phyloP scores from a whole-genome alignment of 2,797 vertebrate species.

The Podarcis lilfordi region DNA sequence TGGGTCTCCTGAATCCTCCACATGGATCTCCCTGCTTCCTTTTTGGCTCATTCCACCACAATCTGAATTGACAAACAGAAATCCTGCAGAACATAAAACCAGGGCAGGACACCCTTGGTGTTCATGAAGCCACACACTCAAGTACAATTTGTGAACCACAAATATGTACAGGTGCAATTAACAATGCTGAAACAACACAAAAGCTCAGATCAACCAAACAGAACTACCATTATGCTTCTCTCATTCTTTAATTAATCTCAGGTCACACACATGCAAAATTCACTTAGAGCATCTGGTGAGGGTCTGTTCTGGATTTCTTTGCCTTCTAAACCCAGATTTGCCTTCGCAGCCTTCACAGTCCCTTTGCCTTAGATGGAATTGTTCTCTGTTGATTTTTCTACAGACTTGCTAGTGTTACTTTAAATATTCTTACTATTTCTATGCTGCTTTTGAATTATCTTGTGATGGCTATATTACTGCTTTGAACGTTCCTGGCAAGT shows the following conservation, averaged over 20 bases:
- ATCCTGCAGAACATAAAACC: slow-evolving; percentile 4
- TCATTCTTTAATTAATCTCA: not conserved
- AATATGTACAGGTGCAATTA: not conserved
- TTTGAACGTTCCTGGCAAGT: not conserved
- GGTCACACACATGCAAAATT: not conserved
- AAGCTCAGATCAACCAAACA: no score
- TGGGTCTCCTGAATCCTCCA: not conserved
- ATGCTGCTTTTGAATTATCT: not conserved
- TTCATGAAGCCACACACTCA: not conserved
- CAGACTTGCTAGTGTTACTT: not conserved
- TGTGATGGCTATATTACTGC: no score
- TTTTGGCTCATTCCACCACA: not conserved
- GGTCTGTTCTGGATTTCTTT: not conserved
- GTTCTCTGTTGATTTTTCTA: not conserved
- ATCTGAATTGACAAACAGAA: not conserved
- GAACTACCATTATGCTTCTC: not conserved
- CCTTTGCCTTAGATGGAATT: not conserved
- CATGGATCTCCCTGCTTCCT: not conserved
- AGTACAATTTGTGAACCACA: not conserved
- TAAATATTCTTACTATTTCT: not conserved
- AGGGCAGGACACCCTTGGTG: not conserved
- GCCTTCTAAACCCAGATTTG: not conserved
- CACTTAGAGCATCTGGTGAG: not conserved
- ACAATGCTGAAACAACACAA: not conserved
- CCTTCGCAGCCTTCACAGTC: no score